These are phyloP conservation scores for Nymphalis urticae DNA, from an alignment of 2,888 invertebrate genomes.

Conservation along the genomic window DNA sequence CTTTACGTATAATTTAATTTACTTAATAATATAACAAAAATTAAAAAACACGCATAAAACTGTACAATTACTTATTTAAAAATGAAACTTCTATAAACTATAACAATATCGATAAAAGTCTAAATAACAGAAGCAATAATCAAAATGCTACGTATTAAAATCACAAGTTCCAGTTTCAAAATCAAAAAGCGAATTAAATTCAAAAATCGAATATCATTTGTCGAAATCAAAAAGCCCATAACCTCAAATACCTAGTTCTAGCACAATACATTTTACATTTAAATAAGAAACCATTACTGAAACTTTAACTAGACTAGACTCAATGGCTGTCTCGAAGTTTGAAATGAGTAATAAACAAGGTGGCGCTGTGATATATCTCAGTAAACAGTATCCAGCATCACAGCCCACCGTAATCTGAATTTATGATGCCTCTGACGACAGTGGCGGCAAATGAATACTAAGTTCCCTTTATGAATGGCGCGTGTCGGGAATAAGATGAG, in stretches of 20 bases:
- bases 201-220: too few species aligned
- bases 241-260: not conserved
- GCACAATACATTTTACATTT: not conserved
- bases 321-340: constrained; percentile 20
- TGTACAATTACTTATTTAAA: too few species aligned
- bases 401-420: constrained; percentile 50
- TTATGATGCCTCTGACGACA: constrained; percentile 52
- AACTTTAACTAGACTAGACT: not conserved
- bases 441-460: constrained; percentile 53
- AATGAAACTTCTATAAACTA: too few species aligned
- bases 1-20: too few species aligned
- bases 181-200: too few species aligned
- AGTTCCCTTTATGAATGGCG: constrained; percentile 50
- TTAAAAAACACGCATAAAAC: too few species aligned
- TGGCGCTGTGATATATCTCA: constrained; percentile 24
- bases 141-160: too few species aligned
- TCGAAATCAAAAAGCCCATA: too few species aligned
- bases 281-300: not conserved
- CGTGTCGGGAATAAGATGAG: constrained; percentile 40
- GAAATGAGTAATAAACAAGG: constrained; percentile 22
- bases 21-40: too few species aligned
- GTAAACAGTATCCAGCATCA: constrained; percentile 33
- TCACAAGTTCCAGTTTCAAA: too few species aligned
- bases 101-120: too few species aligned
- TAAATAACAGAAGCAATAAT: too few species aligned